Evolutionary conservation across 2,888 invertebrate genomes (phyloP), one percentile per base, ranked within the genome.

Genomic region (Parnassius apollo): DNA sequence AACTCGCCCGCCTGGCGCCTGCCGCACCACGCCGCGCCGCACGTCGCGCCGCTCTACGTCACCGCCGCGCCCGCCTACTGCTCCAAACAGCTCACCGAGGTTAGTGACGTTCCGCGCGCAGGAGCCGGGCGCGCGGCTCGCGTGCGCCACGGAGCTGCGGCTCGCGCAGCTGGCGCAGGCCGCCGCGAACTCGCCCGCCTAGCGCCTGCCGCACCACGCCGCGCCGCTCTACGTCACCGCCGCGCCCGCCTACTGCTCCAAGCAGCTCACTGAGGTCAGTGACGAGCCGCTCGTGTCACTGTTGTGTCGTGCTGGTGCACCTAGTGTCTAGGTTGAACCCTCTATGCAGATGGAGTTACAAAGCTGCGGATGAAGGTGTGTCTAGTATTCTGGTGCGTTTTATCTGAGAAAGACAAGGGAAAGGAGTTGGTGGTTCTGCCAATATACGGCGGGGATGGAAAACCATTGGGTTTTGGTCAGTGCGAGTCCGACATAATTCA

Each of bases 1-100:
- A 98, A 98, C 90, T 96, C 96, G 53, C 98, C 98, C n/a, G 97
- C 97, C 1, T 98, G 98, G 98, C 95, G 98, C 74, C 93, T 96
- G 61, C 95, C 96, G 2, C 95, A 96, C 72, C 93, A 96, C 69
- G 96, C 96, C 42, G 95, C 96, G 25, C 96, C 12, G 95, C 96
- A 72, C 95, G 95, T 71, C 95, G 96, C 72, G 93, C 96, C 61
- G 22, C 93, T 98, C 52, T 98, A 98, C 82, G 98, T 98, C 61
- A 95, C 95, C 77, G 95, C 97, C 68, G 95, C 97, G 78, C 94
- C 96, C 45, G 96, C 98, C n/a, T 96, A 96, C 80, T 95, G 95
- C 69, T 96, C 97, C 76, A 95, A 95, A 87, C 95, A 95, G 89
- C 94, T 96, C 88, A 96, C 96, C 55, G 97, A 97, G 94, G 97